Percentiles rank a stretch among this genome's conserved stretches.
These are phyloP conservation scores for Conus canariensis DNA, from an alignment of 2,888 invertebrate genomes.

Conservation along the genomic window DNA sequence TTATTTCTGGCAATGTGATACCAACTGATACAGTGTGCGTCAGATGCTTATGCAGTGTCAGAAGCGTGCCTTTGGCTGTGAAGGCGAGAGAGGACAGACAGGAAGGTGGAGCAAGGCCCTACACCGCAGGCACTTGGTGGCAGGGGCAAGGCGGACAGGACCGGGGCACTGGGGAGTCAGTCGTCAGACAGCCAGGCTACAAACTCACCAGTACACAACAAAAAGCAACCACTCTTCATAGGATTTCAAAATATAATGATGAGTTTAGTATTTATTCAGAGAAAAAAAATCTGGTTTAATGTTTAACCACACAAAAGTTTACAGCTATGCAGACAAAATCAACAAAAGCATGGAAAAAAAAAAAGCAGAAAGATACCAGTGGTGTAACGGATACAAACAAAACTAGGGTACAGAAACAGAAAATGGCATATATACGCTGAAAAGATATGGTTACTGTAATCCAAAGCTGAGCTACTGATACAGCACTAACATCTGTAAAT, in stretches of 20 bases:
- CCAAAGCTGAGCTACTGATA: background rate
- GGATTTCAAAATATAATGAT: conserved; percentile 50
- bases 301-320: conserved; percentile 49
- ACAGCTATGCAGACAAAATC: conserved; percentile 51
- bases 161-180: background rate
- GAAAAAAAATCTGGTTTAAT: conserved; percentile 41
- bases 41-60: background rate
- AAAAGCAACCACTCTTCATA: conserved; percentile 45
- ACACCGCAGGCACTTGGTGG: background rate
- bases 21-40: too few species aligned
- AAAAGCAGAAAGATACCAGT: background rate
- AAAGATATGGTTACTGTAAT: conserved; percentile 10
- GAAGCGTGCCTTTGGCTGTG: conserved; percentile 22
- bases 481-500: background rate
- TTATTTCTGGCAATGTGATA: too few species aligned
- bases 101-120: background rate
- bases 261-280: conserved; percentile 52
- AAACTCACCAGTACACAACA: conserved; percentile 32
- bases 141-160: background rate
- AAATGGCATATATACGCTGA: background rate
- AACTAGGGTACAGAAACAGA: background rate
- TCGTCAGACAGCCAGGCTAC: background rate
- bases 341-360: conserved; percentile 4
- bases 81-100: conserved; percentile 19
- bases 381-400: conserved; percentile 20